Percentiles rank a stretch among this genome's conserved stretches.
Conservation (phyloP, 1,140 invertebrate genomes). For the Leptoteleia sp. region DNA sequence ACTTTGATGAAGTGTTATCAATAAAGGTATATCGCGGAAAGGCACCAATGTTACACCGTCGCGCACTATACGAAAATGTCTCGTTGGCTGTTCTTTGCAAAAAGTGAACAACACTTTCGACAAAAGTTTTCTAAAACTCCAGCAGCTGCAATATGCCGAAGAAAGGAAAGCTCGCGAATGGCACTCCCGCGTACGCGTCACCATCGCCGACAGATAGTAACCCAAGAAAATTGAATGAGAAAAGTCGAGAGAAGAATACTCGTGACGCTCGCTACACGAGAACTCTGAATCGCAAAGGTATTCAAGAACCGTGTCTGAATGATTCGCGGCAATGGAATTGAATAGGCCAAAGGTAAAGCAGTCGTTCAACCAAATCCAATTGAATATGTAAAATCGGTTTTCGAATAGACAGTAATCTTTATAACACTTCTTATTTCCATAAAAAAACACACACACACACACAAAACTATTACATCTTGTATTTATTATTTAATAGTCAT, state of each 20-base stretch:
- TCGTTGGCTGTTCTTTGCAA: slow-evolving; percentile 20
- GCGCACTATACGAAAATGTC: slow-evolving; percentile 4
- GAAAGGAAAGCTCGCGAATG: slow-evolving; percentile 47
- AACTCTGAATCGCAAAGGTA: slow-evolving; percentile 39
- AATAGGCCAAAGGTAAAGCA: slow-evolving; percentile 52
- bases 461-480: no score
- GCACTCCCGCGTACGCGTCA: slow-evolving; percentile 49
- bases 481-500: no score
- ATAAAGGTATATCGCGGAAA: slow-evolving; percentile 24
- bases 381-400: slow-evolving; percentile 48
- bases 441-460: no score
- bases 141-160: slow-evolving; percentile 35
- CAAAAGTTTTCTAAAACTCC: slow-evolving; percentile 49
- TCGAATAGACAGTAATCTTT: slow-evolving; percentile 34
- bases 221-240: slow-evolving; percentile 55
- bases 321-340: slow-evolving; percentile 51
- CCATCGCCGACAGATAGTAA: slow-evolving; percentile 45
- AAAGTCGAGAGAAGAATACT: slow-evolving; percentile 57
- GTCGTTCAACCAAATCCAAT: slow-evolving; percentile 51
- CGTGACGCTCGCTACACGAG: slow-evolving; percentile 31
- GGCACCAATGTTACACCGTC: slow-evolving; percentile 6
- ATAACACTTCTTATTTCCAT: no score
- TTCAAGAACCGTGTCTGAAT: slow-evolving; percentile 46
- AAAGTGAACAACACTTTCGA: slow-evolving; percentile 38
- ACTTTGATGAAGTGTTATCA: slow-evolving; percentile 33